Evolutionary conservation across 2,888 invertebrate genomes (phyloP).

Genomic region (Brachynemurus nebulosus): DNA sequence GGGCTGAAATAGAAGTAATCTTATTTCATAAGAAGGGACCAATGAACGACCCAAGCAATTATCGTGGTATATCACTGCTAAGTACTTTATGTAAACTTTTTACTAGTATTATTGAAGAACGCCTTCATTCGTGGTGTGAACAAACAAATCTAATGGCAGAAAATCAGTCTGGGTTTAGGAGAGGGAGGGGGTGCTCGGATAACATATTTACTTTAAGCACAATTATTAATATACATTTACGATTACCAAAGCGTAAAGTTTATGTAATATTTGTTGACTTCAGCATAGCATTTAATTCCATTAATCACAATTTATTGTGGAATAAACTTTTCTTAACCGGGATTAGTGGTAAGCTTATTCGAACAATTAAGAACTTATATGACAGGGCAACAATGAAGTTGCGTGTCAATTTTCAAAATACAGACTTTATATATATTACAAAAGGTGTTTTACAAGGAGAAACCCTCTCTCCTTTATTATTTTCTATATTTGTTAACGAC

Average conservation of each 20-base stretch:
- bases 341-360: not conserved
- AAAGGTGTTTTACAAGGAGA: slow-evolving; percentile 7
- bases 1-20: not conserved
- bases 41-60: not conserved
- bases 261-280: too few species aligned
- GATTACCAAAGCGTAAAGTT: not conserved
- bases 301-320: not conserved
- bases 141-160: not conserved
- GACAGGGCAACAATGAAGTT: not conserved
- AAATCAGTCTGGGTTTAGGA: not conserved
- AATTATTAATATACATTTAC: not conserved
- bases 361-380: not conserved
- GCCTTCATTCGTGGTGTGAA: not conserved
- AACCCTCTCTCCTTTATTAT: slow-evolving; percentile 4
- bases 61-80: not conserved
- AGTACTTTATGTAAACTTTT: not conserved
- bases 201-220: not conserved
- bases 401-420: not conserved
- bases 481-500: slow-evolving; percentile 3
- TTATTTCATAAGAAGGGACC: not conserved
- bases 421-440: too few species aligned
- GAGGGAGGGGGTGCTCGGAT: not conserved
- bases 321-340: not conserved
- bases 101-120: not conserved
- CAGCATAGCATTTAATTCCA: not conserved